phyloP scores from a whole-genome alignment of 2,888 invertebrate genomes.

The Anoncus sp. region DNA sequence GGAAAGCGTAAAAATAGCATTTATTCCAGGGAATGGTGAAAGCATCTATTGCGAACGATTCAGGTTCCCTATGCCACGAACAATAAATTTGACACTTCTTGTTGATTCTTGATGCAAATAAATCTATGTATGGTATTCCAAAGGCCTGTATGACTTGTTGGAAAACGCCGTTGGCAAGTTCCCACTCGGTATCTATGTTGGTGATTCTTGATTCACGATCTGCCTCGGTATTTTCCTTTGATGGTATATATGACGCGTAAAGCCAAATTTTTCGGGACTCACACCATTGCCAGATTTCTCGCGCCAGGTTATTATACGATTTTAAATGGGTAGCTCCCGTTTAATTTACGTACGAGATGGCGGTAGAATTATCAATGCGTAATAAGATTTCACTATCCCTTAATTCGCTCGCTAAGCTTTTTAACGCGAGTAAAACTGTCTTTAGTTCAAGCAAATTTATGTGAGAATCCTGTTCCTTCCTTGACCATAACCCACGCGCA shows the following conservation, averaged over 20 bases:
- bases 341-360: constrained; percentile 65
- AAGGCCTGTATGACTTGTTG: too few species aligned
- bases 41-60: constrained; percentile 41
- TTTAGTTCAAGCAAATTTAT: constrained; percentile 56
- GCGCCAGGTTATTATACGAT: constrained; percentile 49
- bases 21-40: constrained; percentile 25
- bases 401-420: constrained; percentile 20
- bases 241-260: constrained; percentile 65
- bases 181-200: constrained; percentile 65
- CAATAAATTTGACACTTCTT: constrained; percentile 22
- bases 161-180: constrained; percentile 51
- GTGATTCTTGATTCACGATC: constrained; percentile 67
- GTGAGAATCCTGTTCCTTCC: constrained; percentile 34
- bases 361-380: constrained; percentile 67
- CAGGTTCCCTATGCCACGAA: constrained; percentile 55
- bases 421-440: constrained; percentile 33
- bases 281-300: constrained; percentile 67
- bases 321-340: constrained; percentile 64
- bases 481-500: too few species aligned
- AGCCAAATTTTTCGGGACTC: constrained; percentile 63
- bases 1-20: constrained; percentile 58
- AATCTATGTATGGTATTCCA: constrained; percentile 51
- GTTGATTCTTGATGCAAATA: constrained; percentile 61
- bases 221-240: constrained; percentile 63
- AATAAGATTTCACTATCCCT: constrained; percentile 60